Base-by-base conservation (phyloP, 2,797 vertebrate species). In the Remorina albescens region DNA sequence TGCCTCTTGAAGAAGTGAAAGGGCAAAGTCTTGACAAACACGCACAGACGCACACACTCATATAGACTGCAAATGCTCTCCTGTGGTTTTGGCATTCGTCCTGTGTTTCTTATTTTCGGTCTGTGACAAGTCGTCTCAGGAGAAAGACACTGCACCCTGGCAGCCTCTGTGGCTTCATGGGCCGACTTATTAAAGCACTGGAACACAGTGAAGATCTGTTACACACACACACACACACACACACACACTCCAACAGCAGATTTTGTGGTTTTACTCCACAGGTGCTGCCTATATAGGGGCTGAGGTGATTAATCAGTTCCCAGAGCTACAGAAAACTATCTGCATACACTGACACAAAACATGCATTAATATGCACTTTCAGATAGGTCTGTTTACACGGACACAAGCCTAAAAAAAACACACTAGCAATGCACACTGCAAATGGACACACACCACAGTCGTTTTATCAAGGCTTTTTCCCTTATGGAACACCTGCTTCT, bases 111-210 rank as follows among this genome's bases (percentile, higher is more conserved):
- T 34, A 78, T 59, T 68, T 72, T 72, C 55, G 12, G 2, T 71
- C 60, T 30, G 55, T 82, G 76, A 85, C 75, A 69, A 44, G 60
- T 5, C 59, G 4, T 83, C 87, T 78, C 76, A 32, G 49, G 64
- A 75, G 82, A 78, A 44, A 50, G 64, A 36, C 63, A 67, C 64
- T 74, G 61, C 64, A 82, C 74, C 76, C 67, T 42, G 23, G 70
- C 74, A 78, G 64, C 50, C 68, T 72, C 75, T 70, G 60, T 55
- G 72, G 69, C 71, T 76, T 46, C 44, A 0, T 8, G 5, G 65
- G 78, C 82, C 78, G 65, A 67, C 74, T 77, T 82, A 86, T 89
- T 82, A 83, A 83, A 86, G 73, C 73, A 86, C 72, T 23, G 70
- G 74, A 49, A 71, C 26, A 13, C 28, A 56, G 71, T 44, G 37